phyloP scores from a whole-genome alignment of 1,140 invertebrate species.

The Cherax destructor region DNA sequence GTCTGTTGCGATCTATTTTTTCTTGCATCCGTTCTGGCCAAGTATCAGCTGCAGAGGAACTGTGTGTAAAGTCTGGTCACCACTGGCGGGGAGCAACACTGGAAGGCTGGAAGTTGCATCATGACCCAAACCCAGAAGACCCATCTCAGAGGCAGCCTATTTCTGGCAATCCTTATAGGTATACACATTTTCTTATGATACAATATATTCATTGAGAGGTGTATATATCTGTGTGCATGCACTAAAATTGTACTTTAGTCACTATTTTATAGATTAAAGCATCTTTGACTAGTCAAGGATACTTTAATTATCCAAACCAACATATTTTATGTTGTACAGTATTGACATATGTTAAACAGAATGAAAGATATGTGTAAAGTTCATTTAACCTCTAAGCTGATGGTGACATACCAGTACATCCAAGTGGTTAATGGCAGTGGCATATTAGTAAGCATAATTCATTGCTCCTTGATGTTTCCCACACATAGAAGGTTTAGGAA shows the following conservation, averaged over 20 bases:
- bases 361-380: neutral
- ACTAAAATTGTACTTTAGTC: no score
- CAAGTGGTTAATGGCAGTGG: no score
- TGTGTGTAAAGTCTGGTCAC: slow-evolving; percentile 90
- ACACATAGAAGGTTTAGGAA: no score
- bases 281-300: no score
- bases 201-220: neutral
- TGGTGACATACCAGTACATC: no score
- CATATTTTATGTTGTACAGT: neutral
- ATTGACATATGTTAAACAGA: neutral
- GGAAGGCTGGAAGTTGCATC: slow-evolving; percentile 90
- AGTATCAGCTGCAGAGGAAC: slow-evolving; percentile 87
- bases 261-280: no score
- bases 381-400: no score
- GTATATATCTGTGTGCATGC: no score
- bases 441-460: no score
- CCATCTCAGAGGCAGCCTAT: slow-evolving; percentile 78
- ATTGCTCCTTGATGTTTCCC: no score
- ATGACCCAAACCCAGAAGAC: slow-evolving; percentile 85
- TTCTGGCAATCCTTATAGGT: slow-evolving; percentile 86
- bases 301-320: no score
- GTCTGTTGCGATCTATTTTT: slow-evolving; percentile 84
- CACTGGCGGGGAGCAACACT: slow-evolving; percentile 91
- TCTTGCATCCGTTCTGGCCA: slow-evolving; percentile 89
- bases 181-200: neutral